Percentiles rank a stretch among this genome's conserved stretches.
Conservation (phyloP, 2,888 invertebrate genomes). For the Brenthis ino region DNA sequence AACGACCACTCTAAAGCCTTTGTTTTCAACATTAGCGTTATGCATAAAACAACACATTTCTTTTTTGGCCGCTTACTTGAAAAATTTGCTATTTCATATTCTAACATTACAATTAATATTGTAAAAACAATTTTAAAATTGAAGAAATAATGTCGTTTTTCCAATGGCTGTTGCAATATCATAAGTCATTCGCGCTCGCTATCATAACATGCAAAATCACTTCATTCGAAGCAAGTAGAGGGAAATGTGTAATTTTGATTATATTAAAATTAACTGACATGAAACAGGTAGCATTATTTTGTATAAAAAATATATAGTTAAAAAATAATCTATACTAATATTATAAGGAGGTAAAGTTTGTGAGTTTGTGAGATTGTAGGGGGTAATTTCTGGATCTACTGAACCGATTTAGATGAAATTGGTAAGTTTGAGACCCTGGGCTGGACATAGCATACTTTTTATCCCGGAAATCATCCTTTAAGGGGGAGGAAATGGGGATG, state of each 20-base stretch:
- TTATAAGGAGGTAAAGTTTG: too few species aligned
- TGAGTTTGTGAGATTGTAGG: too few species aligned
- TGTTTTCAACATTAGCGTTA: conserved; percentile 30
- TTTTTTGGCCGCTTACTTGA: conserved; percentile 27
- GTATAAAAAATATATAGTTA: too few species aligned
- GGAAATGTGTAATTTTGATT: conserved; percentile 40
- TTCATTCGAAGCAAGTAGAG: conserved; percentile 51
- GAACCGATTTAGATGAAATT: too few species aligned
- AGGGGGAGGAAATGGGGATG: too few species aligned
- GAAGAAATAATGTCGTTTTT: neutral
- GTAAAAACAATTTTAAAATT: neutral
- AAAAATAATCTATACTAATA: too few species aligned
- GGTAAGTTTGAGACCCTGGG: too few species aligned
- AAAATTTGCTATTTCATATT: conserved; percentile 33
- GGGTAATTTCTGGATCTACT: too few species aligned
- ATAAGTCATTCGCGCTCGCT: conserved; percentile 26
- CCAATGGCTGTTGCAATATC: neutral
- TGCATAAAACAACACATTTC: conserved; percentile 28
- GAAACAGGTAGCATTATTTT: neutral
- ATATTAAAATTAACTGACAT: conserved; percentile 38
- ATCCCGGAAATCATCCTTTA: too few species aligned
- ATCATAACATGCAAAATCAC: conserved; percentile 60
- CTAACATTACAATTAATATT: neutral
- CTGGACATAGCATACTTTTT: too few species aligned
- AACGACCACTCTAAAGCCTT: conserved; percentile 27